Base-by-base conservation (phyloP, 1,140 invertebrate genomes). In the Mamestra configurata region DNA sequence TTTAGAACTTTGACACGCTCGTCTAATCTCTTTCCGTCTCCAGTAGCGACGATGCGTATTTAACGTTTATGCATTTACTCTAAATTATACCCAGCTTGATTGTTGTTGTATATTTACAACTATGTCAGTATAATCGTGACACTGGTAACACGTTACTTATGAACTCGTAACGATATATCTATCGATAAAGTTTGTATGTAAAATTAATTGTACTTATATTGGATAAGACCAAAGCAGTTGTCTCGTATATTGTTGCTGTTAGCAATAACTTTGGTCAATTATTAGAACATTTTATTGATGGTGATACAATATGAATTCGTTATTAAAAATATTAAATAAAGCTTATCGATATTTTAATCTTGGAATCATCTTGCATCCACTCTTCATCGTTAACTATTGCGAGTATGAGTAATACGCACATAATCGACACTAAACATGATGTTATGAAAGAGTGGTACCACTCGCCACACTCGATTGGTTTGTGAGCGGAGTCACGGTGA, bases 231-330 rank as follows among this genome's bases (percentile, higher is more conserved):
- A 93, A 93, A 94, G 91, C 87, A 85, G 86, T 91, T 88, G 84
- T 91, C 87, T 89, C 84, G 61, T 89, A 83, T 89, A 88, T 90
- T 92, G 87, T 93, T 92, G 92, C 90, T 92, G 85, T 87, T 92
- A 90, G 92, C 92, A 92, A 92, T 92, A 94, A 85, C 89, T 94
- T 94, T 94, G 93, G 92, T 95, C 93, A 95, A 95, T 95, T 95
- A 95, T 89, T 94, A 94, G 92, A 88, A 89, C 83, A 90, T 90
- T 93, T 90, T 89, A 89, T 89, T 89, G 81, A 85, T 85, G 87
- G 84, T 91, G 84, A 90, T 92, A 88, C 84, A 83, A 84, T 86
- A 88, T 89, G 82, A 81, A 92, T 86, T 91, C 86, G 87, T 90
- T 90, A 88, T 85, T 89, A 83, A 92, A 85, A 84, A 85, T 64